Percentiles rank a stretch among this genome's conserved stretches.
phyloP scores from a whole-genome alignment of 2,888 invertebrate species.

The Watsonalla cultraria region DNA sequence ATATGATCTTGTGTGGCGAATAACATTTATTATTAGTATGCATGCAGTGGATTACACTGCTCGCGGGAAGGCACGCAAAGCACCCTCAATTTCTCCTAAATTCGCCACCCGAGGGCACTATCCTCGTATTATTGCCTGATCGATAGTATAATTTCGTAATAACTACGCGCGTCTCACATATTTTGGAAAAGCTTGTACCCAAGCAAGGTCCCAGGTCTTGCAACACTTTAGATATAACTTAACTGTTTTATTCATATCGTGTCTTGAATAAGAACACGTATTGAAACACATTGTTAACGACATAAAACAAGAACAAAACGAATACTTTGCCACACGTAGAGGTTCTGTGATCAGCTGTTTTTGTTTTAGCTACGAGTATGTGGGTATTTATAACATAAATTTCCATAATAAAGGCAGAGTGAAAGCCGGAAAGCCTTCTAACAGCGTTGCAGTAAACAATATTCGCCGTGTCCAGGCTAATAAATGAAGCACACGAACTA shows the following conservation, averaged over 20 bases:
- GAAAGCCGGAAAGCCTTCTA: conserved; percentile 45
- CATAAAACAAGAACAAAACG: neutral
- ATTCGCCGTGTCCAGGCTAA: conserved; percentile 55
- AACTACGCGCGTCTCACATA: conserved; percentile 51
- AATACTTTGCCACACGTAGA: neutral
- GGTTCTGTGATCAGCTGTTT: neutral
- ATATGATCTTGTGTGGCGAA: conserved; percentile 55
- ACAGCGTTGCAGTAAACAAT: conserved; percentile 53
- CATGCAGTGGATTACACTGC: conserved; percentile 53
- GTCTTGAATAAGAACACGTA: neutral
- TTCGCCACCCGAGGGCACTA: conserved; percentile 65
- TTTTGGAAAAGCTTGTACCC: conserved; percentile 37
- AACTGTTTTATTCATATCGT: neutral
- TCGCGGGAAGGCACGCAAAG: conserved; percentile 61
- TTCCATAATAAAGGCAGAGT: conserved; percentile 35
- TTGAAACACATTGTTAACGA: conserved; percentile 1
- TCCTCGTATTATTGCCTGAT: conserved; percentile 66
- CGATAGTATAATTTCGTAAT: conserved; percentile 73
- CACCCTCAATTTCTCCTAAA: conserved; percentile 72
- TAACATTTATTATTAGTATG: conserved; percentile 54
- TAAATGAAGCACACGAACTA: conserved; percentile 70
- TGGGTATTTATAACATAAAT: conserved; percentile 13
- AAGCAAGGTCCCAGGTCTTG: conserved; percentile 14
- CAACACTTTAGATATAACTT: conserved; percentile 6
- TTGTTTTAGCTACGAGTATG: conserved; percentile 4